Evolutionary conservation across 2,888 invertebrate species (phyloP), one percentile per base, ranked within the genome.

Genomic region (Thereva unica): DNA sequence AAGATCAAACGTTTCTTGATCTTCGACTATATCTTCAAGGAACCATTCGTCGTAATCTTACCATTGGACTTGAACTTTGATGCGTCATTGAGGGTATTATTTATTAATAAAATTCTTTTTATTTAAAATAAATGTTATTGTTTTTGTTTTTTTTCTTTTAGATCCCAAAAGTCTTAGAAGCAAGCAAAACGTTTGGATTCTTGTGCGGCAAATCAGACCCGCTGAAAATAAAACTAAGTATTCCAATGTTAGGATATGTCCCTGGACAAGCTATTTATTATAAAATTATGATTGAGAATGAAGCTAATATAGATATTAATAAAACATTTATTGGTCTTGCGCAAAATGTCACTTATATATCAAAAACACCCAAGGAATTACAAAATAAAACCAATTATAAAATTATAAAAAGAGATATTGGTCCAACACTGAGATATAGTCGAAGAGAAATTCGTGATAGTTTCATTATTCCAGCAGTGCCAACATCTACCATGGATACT

Each of bases 1-100:
- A 87, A 85, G 0, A 82, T 94, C 12, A 91, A 93, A 75, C 84
- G 91, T 12, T 89, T 93, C 4, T 92, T 91, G 87, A 90, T 91
- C 74, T n/a, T 4, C 4, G 6, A 12, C 7, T 10, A 47, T 10
- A 7, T 12, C 5, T 47, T 8, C 12, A 5, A 12, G 4, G 23
- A 10, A 10, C 8, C 47, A 47, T 47, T 47, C 7, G 23, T 23
- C 3, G 12, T 47, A 6, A 47, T 47, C 5, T 47, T 23, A 47
- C 47, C 47, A 12, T 5, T 47, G 10, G 12, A 47, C 23, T 47
- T 47, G 23, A 47, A 47, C 23, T 3, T 12, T 10, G 10, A 9
- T 47, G 47, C 10, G 3, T 6, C 10, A 8, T 10, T 47, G 12
- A 47, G 47, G 23, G 9, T 10, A 45, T 45, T n/a, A n/a, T 7